Percentiles rank a stretch among this genome's conserved stretches.
phyloP scores from a whole-genome alignment of 2,113 vertebrate genomes.

The Silurus asotus region DNA sequence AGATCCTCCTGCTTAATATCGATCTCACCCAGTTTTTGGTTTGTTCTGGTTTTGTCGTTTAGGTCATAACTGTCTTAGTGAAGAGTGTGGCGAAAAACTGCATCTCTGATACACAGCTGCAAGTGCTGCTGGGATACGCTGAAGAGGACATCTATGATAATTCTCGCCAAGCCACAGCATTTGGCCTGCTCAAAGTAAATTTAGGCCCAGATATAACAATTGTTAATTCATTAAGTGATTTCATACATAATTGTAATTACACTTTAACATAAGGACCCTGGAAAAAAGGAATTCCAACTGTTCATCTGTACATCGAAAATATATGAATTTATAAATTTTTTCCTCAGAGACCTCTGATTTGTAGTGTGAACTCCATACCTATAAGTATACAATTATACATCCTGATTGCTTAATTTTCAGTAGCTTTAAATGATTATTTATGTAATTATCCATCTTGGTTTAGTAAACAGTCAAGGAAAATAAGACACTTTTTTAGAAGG shows the following conservation, averaged over 20 bases:
- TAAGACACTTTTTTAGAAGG: background rate
- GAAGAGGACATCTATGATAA: slow-evolving; percentile 97
- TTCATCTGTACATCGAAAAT: background rate
- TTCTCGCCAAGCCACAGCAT: slow-evolving; percentile 91
- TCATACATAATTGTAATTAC: background rate
- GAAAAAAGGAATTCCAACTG: background rate
- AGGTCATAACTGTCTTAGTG: slow-evolving; percentile 89
- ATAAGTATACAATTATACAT: background rate
- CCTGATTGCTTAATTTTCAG: background rate
- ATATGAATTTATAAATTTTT: background rate
- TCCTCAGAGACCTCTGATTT: background rate
- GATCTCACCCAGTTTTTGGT: background rate
- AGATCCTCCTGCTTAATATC: background rate
- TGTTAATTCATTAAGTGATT: background rate
- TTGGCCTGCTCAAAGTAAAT: slow-evolving; percentile 90
- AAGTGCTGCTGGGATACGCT: slow-evolving; percentile 91
- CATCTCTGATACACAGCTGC: slow-evolving; percentile 87
- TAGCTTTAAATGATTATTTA: background rate
- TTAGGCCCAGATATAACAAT: background rate
- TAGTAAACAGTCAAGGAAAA: background rate
- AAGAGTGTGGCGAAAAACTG: slow-evolving; percentile 78
- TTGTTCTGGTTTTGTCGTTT: slow-evolving; percentile 49
- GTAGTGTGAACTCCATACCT: background rate
- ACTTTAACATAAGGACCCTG: background rate
- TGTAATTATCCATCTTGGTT: background rate